Percentiles rank a stretch among this genome's conserved stretches.
Conservation (phyloP, 2,888 invertebrate genomes). For the Chaetoderma sp. region DNA sequence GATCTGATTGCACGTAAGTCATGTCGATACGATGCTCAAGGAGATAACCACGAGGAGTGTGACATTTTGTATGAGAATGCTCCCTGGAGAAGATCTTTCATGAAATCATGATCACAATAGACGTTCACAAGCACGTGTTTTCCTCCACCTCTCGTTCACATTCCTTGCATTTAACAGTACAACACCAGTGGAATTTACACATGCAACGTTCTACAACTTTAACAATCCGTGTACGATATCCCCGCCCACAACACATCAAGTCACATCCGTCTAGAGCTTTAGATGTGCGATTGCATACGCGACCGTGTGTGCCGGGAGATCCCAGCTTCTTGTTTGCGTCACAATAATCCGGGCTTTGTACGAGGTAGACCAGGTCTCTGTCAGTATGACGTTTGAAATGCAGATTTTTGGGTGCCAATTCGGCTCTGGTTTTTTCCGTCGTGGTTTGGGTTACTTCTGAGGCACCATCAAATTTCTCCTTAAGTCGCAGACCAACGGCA, state of each 20-base stretch:
- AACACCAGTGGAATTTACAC: conserved; percentile 97
- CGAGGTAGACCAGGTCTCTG: conserved; percentile 91
- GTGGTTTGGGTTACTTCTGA: conserved; percentile 76
- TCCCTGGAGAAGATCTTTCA: too few relatives aligned
- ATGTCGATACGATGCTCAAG: too few relatives aligned
- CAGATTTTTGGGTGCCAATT: conserved; percentile 58
- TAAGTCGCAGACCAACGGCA: conserved; percentile 88
- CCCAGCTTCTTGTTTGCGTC: conserved; percentile 74
- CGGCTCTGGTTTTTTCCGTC: conserved; percentile 72
- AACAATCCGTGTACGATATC: conserved; percentile 86
- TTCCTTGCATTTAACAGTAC: conserved; percentile 90
- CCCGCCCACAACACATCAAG: conserved; percentile 91
- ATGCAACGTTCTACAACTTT: conserved; percentile 83
- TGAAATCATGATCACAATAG: too few relatives aligned
- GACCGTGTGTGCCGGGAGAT: conserved; percentile 75
- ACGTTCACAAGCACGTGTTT: conserved; percentile 77
- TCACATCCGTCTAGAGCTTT: conserved; percentile 90
- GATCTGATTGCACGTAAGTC: too few relatives aligned
- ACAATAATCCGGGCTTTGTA: conserved; percentile 98
- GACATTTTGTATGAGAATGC: too few relatives aligned
- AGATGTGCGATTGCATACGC: conserved; percentile 77
- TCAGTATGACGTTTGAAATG: conserved; percentile 86
- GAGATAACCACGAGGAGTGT: too few relatives aligned
- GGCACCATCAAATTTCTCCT: conserved; percentile 93
- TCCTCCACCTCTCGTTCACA: conserved; percentile 82